Percentiles rank a stretch among this genome's conserved stretches.
Evolutionary conservation across 2,888 invertebrate species (phyloP).

Genomic region (Pyrgus malvae): DNA sequence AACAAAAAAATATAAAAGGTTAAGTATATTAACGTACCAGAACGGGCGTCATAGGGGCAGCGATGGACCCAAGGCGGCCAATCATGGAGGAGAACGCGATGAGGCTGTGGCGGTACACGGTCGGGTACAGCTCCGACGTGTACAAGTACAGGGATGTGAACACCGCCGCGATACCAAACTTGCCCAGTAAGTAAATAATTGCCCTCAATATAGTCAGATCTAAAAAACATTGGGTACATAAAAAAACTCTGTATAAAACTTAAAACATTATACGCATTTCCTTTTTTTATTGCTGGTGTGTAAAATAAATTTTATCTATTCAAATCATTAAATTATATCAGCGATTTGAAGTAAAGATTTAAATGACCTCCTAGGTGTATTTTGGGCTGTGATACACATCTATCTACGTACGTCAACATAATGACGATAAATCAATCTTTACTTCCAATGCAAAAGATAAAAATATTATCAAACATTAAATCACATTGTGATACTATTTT

Average conservation of each 20-base stretch:
- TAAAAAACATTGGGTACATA: no score
- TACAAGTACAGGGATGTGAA: conserved; percentile 85
- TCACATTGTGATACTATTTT: background rate
- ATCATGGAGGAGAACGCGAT: conserved; percentile 87
- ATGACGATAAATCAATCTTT: no score
- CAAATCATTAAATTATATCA: no score
- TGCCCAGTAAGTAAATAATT: conserved; percentile 82
- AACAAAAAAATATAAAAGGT: no score
- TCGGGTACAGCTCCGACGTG: conserved; percentile 88
- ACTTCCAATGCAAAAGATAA: background rate
- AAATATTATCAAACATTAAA: background rate
- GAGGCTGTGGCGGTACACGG: conserved; percentile 84
- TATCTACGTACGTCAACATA: no score
- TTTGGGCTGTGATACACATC: no score
- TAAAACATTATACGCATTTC: background rate
- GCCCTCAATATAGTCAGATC: conserved; percentile 59
- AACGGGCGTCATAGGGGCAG: conserved; percentile 86
- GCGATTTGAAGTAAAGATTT: no score
- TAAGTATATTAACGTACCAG: no score
- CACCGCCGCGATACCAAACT: conserved; percentile 84
- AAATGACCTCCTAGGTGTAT: no score
- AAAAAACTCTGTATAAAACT: no score
- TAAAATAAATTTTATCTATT: no score
- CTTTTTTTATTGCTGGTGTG: background rate
- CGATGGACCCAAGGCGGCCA: conserved; percentile 86